phyloP scores from a whole-genome alignment of 2,113 vertebrate genomes.

The Pongo pygmaeus region DNA sequence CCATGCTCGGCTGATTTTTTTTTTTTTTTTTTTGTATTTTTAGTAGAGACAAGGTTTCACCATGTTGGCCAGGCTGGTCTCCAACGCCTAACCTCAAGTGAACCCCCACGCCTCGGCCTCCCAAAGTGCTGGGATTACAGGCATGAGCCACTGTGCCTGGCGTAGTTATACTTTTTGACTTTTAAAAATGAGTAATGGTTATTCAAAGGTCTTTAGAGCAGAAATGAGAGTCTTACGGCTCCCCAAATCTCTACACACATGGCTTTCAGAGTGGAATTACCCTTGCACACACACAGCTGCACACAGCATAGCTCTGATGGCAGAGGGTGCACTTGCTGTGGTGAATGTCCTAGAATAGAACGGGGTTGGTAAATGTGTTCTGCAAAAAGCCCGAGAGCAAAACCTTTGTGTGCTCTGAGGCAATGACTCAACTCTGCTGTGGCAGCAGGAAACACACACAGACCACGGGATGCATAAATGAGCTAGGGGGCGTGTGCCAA shows the following conservation, averaged over 20 bases:
- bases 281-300: accelerated
- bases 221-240: not conserved
- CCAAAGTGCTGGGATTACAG: no score
- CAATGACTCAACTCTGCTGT: not conserved
- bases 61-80: no score
- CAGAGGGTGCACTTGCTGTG: not conserved
- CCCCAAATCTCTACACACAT: no score
- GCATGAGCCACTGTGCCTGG: no score
- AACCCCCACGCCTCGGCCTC: no score
- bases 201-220: not conserved
- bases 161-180: not conserved
- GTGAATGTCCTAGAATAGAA: not conserved
- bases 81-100: no score
- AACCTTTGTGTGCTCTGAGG: not conserved
- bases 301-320: accelerated
- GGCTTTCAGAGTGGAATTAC: not conserved
- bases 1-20: no score
- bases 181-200: not conserved
- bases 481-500: not conserved
- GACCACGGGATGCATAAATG: accelerated
- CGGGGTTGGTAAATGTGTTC: not conserved
- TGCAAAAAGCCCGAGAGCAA: not conserved
- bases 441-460: no score
- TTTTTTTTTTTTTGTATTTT: no score
- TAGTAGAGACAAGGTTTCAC: no score